A percentile compares a stretch with the other conserved stretches of the same genome.
Conservation (phyloP, 2,113 vertebrate species). For the Nerophis lumbriciformis region DNA sequence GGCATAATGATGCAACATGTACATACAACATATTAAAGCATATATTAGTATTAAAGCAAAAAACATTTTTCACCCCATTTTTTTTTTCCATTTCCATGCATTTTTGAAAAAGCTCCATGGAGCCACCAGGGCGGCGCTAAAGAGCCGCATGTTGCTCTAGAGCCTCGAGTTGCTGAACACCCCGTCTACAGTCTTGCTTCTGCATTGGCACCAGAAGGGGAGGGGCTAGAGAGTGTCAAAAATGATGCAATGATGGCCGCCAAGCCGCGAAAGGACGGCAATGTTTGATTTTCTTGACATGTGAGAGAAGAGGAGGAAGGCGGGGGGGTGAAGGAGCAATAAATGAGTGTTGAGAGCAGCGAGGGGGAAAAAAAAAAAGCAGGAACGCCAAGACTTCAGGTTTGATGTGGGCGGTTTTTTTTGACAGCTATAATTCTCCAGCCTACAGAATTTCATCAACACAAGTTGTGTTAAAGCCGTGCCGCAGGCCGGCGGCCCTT, state of each 20-base stretch:
- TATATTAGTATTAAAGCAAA: too few relatives aligned
- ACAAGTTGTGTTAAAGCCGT: slow-evolving; percentile 98
- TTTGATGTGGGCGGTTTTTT: slow-evolving; percentile 99
- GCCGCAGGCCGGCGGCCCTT: slow-evolving; percentile 95
- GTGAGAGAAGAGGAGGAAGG: slow-evolving; percentile 59
- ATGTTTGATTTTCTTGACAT: slow-evolving; percentile 68
- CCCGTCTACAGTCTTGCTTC: too few relatives aligned
- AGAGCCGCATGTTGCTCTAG: too few relatives aligned
- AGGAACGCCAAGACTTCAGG: slow-evolving; percentile 79
- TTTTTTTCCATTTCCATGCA: too few relatives aligned
- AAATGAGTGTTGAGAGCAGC: slow-evolving; percentile 69
- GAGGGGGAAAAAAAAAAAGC: slow-evolving; percentile 53
- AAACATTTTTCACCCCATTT: too few relatives aligned
- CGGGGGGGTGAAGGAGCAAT: slow-evolving; percentile 58
- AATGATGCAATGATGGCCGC: slow-evolving; percentile 72
- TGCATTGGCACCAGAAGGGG: too few relatives aligned
- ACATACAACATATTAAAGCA: too few relatives aligned
- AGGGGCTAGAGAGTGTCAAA: slow-evolving; percentile 50
- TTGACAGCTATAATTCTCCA: slow-evolving; percentile 99
- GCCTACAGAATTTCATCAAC: slow-evolving; percentile 99
- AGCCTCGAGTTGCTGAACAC: too few relatives aligned
- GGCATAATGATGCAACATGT: too few relatives aligned
- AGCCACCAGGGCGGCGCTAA: too few relatives aligned
- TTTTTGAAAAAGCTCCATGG: too few relatives aligned
- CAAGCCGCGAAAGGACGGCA: slow-evolving; percentile 68